phyloP scores from a whole-genome alignment of 2,888 invertebrate genomes.

The Parnassius mnemosyne region DNA sequence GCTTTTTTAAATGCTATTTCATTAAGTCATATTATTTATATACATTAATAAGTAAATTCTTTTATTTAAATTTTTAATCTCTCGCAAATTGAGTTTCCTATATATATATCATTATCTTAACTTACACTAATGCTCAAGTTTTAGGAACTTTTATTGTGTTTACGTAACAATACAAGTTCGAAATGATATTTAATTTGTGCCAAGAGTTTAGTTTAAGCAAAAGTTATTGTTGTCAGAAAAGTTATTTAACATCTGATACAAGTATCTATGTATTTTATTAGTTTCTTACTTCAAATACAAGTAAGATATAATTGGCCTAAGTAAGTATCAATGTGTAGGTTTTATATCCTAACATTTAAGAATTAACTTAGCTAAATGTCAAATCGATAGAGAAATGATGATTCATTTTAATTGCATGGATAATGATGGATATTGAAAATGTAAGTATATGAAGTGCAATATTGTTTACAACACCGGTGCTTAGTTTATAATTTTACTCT shows the following conservation, averaged over 20 bases:
- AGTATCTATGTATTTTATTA: slow-evolving; percentile 46
- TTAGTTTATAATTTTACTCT: slow-evolving; percentile 46
- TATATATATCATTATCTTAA: slow-evolving; percentile 35
- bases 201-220: slow-evolving; percentile 69
- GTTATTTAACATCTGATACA: slow-evolving; percentile 19
- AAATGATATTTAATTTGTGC: slow-evolving; percentile 72
- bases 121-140: slow-evolving; percentile 48
- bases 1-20: slow-evolving; percentile 62
- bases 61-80: slow-evolving; percentile 41
- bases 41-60: slow-evolving; percentile 47
- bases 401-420: slow-evolving; percentile 50
- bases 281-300: slow-evolving; percentile 44
- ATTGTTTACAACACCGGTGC: slow-evolving; percentile 61
- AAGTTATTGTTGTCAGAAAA: slow-evolving; percentile 50
- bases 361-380: slow-evolving; percentile 35
- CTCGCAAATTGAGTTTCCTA: slow-evolving; percentile 40
- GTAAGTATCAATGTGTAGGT: slow-evolving; percentile 68
- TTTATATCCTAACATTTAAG: slow-evolving; percentile 62
- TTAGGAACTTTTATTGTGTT: slow-evolving; percentile 40
- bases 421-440: slow-evolving; percentile 37
- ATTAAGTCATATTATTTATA: slow-evolving; percentile 67
- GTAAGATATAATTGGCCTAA: slow-evolving; percentile 70
- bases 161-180: slow-evolving; percentile 38
- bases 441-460: slow-evolving; percentile 54
- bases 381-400: slow-evolving; percentile 1